A percentile compares a stretch with the other conserved stretches of the same genome.
phyloP scores from a whole-genome alignment of 2,797 vertebrate species.

The Labeo calbasu region DNA sequence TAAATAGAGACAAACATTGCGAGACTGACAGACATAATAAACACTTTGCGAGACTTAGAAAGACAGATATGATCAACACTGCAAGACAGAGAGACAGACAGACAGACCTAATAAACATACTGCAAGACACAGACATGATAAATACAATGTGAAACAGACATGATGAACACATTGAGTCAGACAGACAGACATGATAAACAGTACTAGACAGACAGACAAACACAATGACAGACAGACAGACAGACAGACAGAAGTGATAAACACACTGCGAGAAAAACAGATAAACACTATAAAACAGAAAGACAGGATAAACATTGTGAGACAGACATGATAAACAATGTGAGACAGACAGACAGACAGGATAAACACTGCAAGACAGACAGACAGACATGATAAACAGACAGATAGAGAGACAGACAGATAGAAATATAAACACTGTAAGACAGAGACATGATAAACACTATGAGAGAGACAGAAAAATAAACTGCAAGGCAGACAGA shows the following conservation, averaged over 20 bases:
- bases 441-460: background rate
- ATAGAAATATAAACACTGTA: background rate
- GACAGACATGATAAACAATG: background rate
- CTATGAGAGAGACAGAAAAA: background rate
- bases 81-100: background rate
- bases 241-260: background rate
- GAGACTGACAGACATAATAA: background rate
- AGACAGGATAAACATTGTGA: background rate
- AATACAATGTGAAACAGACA: background rate
- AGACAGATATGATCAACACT: background rate
- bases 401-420: background rate
- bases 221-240: background rate
- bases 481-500: background rate
- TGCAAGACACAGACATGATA: background rate
- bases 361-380: background rate
- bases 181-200: background rate
- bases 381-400: background rate
- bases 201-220: background rate
- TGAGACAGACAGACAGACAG: background rate
- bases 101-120: background rate
- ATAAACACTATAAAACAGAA: background rate
- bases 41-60: background rate
- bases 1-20: background rate
- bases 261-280: background rate
- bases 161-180: too few relatives aligned